Conservation (phyloP, 2,888 invertebrate species). For the Lottia scabra region DNA sequence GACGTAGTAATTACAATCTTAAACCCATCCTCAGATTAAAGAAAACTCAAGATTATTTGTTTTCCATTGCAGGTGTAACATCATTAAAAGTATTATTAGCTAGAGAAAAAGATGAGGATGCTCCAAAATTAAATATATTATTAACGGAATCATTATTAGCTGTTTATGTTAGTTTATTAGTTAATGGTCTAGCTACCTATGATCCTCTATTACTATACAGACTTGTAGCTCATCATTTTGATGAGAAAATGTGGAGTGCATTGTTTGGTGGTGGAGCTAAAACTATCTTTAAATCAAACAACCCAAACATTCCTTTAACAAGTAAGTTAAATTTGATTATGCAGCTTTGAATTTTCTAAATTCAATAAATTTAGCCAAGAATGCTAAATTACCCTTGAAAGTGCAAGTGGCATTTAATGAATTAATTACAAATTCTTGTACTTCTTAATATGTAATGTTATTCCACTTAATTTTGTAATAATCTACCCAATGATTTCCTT, state of each 20-base stretch:
- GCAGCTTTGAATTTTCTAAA: too few relatives aligned
- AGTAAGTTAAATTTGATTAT: background rate
- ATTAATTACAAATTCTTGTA: too few relatives aligned
- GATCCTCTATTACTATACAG: constrained; percentile 87
- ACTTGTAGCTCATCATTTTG: constrained; percentile 85
- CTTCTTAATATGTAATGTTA: too few relatives aligned
- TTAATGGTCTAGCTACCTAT: constrained; percentile 92
- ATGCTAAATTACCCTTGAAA: too few relatives aligned
- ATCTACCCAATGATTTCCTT: too few relatives aligned
- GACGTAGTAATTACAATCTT: too few relatives aligned
- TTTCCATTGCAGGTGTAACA: constrained; percentile 81
- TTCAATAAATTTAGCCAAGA: too few relatives aligned
- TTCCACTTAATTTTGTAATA: too few relatives aligned
- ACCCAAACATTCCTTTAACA: background rate
- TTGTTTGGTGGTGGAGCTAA: constrained; percentile 71
- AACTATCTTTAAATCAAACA: constrained; percentile 58
- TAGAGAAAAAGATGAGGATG: constrained; percentile 93
- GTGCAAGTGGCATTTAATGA: too few relatives aligned
- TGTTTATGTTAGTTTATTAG: constrained; percentile 90
- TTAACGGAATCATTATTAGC: constrained; percentile 94
- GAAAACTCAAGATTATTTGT: background rate
- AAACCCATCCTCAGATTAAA: too few relatives aligned
- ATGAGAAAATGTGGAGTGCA: constrained; percentile 78
- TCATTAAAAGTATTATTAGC: constrained; percentile 90
- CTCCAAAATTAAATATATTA: constrained; percentile 90